These are phyloP conservation scores for Notothenia coriiceps DNA, from an alignment of 2,113 vertebrate species.

Conservation along the genomic window DNA sequence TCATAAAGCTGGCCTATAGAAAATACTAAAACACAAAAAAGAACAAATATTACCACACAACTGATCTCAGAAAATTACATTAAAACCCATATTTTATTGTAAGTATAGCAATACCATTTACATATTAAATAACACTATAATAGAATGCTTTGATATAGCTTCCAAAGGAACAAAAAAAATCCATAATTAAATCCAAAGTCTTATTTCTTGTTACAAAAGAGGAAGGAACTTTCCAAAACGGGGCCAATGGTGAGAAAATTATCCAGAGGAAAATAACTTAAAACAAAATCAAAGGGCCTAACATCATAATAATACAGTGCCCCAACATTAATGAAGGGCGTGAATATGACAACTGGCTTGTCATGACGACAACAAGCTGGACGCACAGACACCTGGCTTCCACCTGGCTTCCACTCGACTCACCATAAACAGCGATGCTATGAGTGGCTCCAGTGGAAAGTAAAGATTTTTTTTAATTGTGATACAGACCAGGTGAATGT, in stretches of 20 bases:
- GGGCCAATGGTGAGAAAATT: conserved; percentile 85
- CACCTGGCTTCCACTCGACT: conserved; percentile 84
- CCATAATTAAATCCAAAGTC: conserved; percentile 39
- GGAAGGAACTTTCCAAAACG: conserved; percentile 82
- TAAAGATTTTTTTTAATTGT: too few relatives aligned
- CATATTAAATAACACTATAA: conserved; percentile 99
- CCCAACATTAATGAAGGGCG: conserved; percentile 84
- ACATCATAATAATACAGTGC: conserved; percentile 88
- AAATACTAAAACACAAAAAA: not conserved
- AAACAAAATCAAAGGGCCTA: conserved; percentile 23
- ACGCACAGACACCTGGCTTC: conserved; percentile 84
- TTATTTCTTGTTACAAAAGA: conserved; percentile 89
- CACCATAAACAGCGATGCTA: conserved; percentile 70
- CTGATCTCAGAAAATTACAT: conserved; percentile 87
- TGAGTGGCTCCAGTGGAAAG: too few relatives aligned
- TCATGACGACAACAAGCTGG: conserved; percentile 86
- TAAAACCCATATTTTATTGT: conserved; percentile 99
- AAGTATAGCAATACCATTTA: conserved; percentile 99
- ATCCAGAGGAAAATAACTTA: conserved; percentile 52
- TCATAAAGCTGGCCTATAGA: too few relatives aligned
- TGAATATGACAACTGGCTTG: conserved; percentile 84
- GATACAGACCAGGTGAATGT: not conserved
- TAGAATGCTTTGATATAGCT: conserved; percentile 98
- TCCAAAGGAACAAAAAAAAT: conserved; percentile 89
- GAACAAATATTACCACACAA: conserved; percentile 25